A percentile compares a stretch with the other conserved stretches of the same genome.
phyloP scores from a whole-genome alignment of 2,797 vertebrate species.

The Coccyzus lansbergi region DNA sequence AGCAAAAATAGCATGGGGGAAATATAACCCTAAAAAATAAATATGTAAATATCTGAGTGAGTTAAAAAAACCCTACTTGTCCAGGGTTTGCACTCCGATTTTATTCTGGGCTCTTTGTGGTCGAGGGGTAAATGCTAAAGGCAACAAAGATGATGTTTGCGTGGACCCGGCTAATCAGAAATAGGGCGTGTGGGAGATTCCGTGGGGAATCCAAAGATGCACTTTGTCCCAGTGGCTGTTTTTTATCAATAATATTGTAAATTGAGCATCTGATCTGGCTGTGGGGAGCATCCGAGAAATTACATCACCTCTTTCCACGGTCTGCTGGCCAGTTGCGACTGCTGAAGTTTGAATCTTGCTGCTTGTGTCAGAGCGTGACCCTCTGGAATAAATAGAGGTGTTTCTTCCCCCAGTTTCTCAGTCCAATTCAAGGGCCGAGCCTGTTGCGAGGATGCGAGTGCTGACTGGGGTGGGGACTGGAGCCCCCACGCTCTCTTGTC shows the following conservation, averaged over 20 bases:
- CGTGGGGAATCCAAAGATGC: not conserved
- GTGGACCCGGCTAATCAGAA: not conserved
- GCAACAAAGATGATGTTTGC: not conserved
- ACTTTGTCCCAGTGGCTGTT: rapidly evolving
- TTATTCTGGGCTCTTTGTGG: not conserved
- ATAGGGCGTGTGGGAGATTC: rapidly evolving
- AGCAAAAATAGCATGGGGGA: not conserved
- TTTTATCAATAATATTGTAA: not conserved
- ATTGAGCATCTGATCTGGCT: not conserved
- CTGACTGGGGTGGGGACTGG: not conserved
- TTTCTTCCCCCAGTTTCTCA: not conserved
- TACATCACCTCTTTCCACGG: not conserved
- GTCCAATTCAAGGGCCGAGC: not conserved
- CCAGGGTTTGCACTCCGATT: rapidly evolving
- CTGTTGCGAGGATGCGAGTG: not conserved
- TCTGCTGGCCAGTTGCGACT: not conserved
- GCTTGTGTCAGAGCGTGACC: not conserved
- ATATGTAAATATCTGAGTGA: constrained; percentile 36
- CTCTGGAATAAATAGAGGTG: constrained; percentile 62
- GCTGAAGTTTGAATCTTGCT: not conserved
- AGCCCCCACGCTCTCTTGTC: not conserved
- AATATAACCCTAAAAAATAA: not conserved
- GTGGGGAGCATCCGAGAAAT: not conserved
- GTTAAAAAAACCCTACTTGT: not conserved
- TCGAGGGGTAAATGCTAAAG: not conserved